Conservation (phyloP, 2,888 invertebrate genomes). For the Xestia xanthographa region DNA sequence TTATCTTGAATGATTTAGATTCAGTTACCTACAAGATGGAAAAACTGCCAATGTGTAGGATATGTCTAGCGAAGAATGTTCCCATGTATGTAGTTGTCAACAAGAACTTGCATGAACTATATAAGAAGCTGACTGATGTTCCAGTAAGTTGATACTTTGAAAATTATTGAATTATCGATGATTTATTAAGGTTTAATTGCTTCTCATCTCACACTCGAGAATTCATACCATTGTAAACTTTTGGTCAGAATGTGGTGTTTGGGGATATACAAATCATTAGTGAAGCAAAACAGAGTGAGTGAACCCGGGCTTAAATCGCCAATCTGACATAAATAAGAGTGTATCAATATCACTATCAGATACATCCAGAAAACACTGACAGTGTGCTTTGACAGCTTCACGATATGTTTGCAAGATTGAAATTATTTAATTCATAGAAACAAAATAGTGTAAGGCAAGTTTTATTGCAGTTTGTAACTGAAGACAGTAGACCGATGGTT, state of each 20-base stretch:
- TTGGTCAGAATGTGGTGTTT: too few species aligned
- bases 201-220: not conserved
- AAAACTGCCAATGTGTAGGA: not conserved
- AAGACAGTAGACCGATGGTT: not conserved
- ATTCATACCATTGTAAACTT: too few species aligned
- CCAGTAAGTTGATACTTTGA: not conserved
- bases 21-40: not conserved
- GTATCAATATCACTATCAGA: not conserved
- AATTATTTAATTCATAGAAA: not conserved
- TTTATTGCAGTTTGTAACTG: constrained; percentile 2
- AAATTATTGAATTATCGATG: not conserved
- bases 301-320: too few species aligned
- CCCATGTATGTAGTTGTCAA: not conserved
- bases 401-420: not conserved
- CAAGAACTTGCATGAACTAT: not conserved
- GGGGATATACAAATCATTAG: too few species aligned
- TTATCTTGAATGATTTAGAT: not conserved
- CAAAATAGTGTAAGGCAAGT: not conserved
- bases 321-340: not conserved
- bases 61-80: not conserved
- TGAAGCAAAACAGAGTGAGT: too few species aligned
- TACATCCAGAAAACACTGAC: not conserved
- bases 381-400: not conserved
- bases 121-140: constrained; percentile 1
- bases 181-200: not conserved